Evolutionary conservation across 2,797 vertebrate species (phyloP).

Genomic region (Sebastes oblongus): DNA sequence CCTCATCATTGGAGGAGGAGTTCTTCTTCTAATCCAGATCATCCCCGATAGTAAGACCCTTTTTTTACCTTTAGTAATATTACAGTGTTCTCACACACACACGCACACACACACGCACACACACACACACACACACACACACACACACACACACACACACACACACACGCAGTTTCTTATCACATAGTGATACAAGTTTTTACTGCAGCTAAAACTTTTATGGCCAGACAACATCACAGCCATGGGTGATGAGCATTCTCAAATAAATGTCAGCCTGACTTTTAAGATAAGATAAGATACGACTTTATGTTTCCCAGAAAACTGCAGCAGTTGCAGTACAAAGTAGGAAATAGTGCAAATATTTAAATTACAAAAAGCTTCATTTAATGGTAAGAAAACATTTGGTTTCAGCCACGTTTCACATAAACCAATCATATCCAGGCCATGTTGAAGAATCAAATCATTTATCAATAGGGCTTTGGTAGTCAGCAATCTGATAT

Average conservation of each 20-base stretch:
- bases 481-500: no score
- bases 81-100: not conserved
- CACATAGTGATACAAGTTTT: not conserved
- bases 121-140: not conserved
- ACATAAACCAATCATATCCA: no score
- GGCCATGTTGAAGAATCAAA: no score
- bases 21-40: slow-evolving; percentile 91
- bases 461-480: no score
- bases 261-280: not conserved
- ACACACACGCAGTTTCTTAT: not conserved
- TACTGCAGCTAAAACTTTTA: not conserved
- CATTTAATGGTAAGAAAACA: no score
- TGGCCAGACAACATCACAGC: not conserved
- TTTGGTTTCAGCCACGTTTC: no score
- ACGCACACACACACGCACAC: not conserved
- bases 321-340: not conserved
- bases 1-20: slow-evolving; percentile 87
- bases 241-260: not conserved
- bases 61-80: no score
- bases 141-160: not conserved
- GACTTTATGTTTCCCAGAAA: not conserved
- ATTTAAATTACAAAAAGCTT: not conserved
- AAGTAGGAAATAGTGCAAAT: not conserved
- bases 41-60: slow-evolving; percentile 86
- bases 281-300: not conserved